phyloP scores from a whole-genome alignment of 2,113 vertebrate species.

The Clarias magur region DNA sequence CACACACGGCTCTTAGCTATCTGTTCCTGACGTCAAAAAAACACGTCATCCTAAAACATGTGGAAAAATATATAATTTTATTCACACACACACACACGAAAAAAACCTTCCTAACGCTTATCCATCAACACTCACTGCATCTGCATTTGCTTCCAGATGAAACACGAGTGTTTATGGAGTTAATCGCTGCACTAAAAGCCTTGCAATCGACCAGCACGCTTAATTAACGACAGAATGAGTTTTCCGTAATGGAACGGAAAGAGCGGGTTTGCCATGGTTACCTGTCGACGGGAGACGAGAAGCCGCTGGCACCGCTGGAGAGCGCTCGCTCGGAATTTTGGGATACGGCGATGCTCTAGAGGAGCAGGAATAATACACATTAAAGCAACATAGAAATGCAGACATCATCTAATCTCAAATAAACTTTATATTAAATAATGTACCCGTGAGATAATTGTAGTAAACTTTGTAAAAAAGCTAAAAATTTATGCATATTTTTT shows the following conservation, averaged over 20 bases:
- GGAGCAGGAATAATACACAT: not conserved
- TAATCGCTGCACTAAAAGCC: not conserved
- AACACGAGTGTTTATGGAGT: not conserved
- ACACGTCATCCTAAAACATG: not conserved
- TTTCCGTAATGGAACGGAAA: not conserved
- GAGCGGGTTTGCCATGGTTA: constrained; percentile 56
- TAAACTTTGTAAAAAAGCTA: not conserved
- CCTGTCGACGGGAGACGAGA: constrained; percentile 85
- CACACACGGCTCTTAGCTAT: not conserved
- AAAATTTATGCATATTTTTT: no score
- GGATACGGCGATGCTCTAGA: constrained; percentile 80
- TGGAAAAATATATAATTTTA: not conserved
- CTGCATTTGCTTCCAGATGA: not conserved
- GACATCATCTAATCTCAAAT: no score
- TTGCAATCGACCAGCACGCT: not conserved
- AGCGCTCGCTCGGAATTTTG: constrained; percentile 54
- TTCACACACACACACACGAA: not conserved
- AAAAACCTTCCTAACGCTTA: not conserved
- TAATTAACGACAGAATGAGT: not conserved
- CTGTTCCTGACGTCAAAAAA: constrained; percentile 19
- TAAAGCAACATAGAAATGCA: not conserved
- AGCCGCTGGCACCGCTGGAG: constrained; percentile 66
- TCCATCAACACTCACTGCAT: not conserved
- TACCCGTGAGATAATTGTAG: not conserved
- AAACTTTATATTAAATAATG: not conserved